Evolutionary conservation across 2,113 vertebrate species (phyloP), one percentile per base, ranked within the genome.

Genomic region (Stegostoma tigrinum): DNA sequence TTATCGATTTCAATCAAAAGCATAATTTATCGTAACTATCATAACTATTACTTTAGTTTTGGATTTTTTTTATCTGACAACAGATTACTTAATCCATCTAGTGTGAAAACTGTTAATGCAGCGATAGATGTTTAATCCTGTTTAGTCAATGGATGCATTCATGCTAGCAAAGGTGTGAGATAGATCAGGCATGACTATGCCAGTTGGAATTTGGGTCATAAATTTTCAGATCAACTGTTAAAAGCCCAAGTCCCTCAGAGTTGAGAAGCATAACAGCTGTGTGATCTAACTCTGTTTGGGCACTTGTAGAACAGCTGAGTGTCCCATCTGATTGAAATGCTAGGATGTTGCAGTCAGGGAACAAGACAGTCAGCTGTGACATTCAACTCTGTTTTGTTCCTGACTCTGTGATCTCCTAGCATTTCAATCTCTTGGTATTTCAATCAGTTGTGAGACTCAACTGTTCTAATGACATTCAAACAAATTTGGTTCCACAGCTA

Each of bases 141-240:
- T 38, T 45, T 42, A 42, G 80, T 83, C 38, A 83, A 83, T 23
- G 80, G 38, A 83, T 38, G 42, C 80, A 7, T 23, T 45, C 80
- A 45, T 21, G 38, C 17, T 17, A 42, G 38, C 80, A 83, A n/a
- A 83, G 80, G 80, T 83, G 80, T 45, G 80, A 83, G 45, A 83
- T 45, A 42, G 38, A 42, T 83, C 38, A 5, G 6, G 80, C 80
- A 83, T 42, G 38, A 83, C 6, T 83, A 42, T 83, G 38, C 19
- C 38, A 42, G 38, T 83, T 42, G 80, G 80, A 45, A 83, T 83
- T 83, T 83, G 78, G 10, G 78, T 83, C n/a, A 6, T 83, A 83
- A 38, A 42, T 83, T 83, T 83, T 83, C 78, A 42, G n/a, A 83
- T 83, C 78, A 42, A 83, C 78, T 83, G 78, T 83, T 83, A 83